Evolutionary conservation across 92 coral and sea anemone genomes (phyloP).

Genomic region (Porites lobata): DNA sequence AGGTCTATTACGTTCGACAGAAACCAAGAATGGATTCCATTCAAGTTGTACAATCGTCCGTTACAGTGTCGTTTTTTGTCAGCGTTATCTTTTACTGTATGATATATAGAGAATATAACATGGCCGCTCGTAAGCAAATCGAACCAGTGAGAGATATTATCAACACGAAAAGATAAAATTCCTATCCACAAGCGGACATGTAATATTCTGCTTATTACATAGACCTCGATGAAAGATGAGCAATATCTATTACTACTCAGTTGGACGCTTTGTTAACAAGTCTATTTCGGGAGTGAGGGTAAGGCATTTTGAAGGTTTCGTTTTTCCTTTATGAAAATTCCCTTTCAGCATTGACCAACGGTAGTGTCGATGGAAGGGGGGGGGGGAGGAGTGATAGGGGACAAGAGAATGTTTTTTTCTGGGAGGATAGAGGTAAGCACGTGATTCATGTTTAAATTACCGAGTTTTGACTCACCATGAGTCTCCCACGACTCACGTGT

Average conservation of each 20-base stretch:
- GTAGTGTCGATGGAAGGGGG: neutral
- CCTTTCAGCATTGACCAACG: conserved; percentile 16
- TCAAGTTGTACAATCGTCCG: no score
- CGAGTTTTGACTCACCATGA: neutral
- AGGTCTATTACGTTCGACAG: neutral
- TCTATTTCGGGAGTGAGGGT: no score
- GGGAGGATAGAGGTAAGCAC: neutral
- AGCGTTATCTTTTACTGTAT: neutral
- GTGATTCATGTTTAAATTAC: neutral
- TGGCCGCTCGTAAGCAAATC: conserved; percentile 5
- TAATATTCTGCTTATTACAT: neutral
- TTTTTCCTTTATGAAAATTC: neutral
- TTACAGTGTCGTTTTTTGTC: neutral
- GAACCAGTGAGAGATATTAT: neutral
- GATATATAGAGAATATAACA: conserved; percentile 4
- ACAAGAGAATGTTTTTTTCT: neutral
- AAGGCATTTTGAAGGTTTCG: no score
- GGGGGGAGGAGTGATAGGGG: neutral
- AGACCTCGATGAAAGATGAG: neutral
- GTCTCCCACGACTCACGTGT: neutral
- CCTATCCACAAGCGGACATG: conserved; percentile 8
- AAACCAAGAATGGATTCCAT: neutral
- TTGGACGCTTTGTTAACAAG: no score
- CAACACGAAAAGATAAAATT: neutral
- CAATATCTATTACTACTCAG: no score